Percentiles rank a stretch among this genome's conserved stretches.
These are phyloP conservation scores for Tor tambroides DNA, from an alignment of 2,113 vertebrate genomes.

Conservation along the genomic window DNA sequence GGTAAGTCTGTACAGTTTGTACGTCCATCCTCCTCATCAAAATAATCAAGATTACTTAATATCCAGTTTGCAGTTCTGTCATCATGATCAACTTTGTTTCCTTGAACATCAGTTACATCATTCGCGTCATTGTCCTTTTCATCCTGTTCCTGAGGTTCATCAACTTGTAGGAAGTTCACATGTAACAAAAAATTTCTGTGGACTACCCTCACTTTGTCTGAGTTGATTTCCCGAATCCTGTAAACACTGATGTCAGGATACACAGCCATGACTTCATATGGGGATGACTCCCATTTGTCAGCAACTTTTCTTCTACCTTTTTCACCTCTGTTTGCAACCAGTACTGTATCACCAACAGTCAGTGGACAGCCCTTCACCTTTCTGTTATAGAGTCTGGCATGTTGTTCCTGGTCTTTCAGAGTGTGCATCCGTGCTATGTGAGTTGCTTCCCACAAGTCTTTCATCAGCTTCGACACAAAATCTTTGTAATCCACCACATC, in stretches of 20 bases:
- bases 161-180: not conserved
- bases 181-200: not conserved
- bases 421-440: not conserved
- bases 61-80: not conserved
- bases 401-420: slow-evolving; percentile 21
- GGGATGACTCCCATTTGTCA: slow-evolving; percentile 44
- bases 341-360: slow-evolving; percentile 13
- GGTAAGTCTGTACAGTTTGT: not conserved
- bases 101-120: not conserved
- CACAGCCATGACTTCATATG: slow-evolving; percentile 39
- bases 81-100: not conserved
- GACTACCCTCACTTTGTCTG: not conserved
- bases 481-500: not conserved
- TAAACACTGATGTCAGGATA: slow-evolving; percentile 30
- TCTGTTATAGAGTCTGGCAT: not conserved
- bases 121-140: not conserved
- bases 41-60: not conserved
- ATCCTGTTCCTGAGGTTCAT: not conserved
- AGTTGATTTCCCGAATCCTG: not conserved
- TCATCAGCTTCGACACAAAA: not conserved
- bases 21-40: not conserved
- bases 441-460: not conserved
- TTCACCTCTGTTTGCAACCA: slow-evolving; percentile 33
- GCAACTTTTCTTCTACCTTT: slow-evolving; percentile 40
- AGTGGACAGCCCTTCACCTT: slow-evolving; percentile 36